phyloP scores from a whole-genome alignment of 1,140 invertebrate genomes.

The Aphis craccivora region DNA sequence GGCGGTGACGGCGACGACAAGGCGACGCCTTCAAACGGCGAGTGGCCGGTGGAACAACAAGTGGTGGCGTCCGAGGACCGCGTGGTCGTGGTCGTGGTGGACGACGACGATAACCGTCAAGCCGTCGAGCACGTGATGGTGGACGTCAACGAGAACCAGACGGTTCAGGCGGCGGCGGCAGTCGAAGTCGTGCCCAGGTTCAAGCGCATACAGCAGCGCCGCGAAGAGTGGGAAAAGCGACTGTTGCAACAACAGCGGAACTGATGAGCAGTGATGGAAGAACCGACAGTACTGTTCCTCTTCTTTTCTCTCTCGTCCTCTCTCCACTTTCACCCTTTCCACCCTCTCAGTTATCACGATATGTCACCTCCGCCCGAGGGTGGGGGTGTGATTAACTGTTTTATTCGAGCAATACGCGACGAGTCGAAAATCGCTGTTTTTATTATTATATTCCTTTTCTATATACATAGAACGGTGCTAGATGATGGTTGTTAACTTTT shows the following conservation, averaged over 20 bases:
- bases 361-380: neutral
- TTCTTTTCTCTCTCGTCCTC: neutral
- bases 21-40: neutral
- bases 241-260: conserved; percentile 69
- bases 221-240: conserved; percentile 77
- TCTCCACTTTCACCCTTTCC: neutral
- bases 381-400: neutral
- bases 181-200: conserved; percentile 68
- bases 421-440: neutral
- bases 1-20: conserved; percentile 70
- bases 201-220: conserved; percentile 75
- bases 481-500: conserved; percentile 42
- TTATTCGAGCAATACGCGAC: neutral
- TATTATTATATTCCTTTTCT: conserved; percentile 24
- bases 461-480: conserved; percentile 46
- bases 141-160: conserved; percentile 60
- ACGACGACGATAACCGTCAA: conserved; percentile 61
- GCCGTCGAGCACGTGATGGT: conserved; percentile 60
- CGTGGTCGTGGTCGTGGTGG: neutral
- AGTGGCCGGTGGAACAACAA: conserved; percentile 48
- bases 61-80: neutral
- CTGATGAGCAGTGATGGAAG: conserved; percentile 49
- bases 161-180: neutral
- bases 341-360: neutral
- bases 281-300: neutral